Evolutionary conservation across 2,113 vertebrate genomes (phyloP), one percentile per base, ranked within the genome.

Genomic region (Piaya cayana): DNA sequence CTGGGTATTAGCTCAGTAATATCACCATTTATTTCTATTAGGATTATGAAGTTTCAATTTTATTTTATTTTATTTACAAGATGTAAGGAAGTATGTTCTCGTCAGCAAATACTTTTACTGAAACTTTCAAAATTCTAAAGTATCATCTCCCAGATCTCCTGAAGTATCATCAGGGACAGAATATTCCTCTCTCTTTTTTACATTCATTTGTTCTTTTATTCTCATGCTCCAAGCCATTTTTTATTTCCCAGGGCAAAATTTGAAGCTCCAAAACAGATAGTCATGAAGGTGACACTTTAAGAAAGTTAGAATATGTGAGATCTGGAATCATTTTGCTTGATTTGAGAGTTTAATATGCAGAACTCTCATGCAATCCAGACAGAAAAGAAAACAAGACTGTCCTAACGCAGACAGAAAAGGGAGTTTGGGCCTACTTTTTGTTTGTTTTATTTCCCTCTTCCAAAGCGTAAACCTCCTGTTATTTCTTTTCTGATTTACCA

Each of bases 261-360:
- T 91, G 60, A 79, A 78, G 15, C 60, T 78, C 80, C 45, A 71
- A 82, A 95, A 94, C 64, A 94, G 79, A 39, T 65, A 96, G n/a
- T 18, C 81, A 93, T 93, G 93, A 97, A 97, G 90, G 88, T 96
- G 95, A 97, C 75, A 93, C 56, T 88, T 90, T 21, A 64, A 49
- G 67, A 93, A 94, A 94, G 34, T 27, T 80, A 27, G 22, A 91
- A 60, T 21, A 91, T 36, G 42, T 90, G 59, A 95, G 55, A 87
- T 85, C 32, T 90, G 70, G 11, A 60, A 81, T 25, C 10, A 21
- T 79, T 96, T 95, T 90, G 30, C 64, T 71, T 87, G 59, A 97
- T 93, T 25, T 93, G 34, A 86, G 39, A 29, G 2, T 82, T 96
- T 95, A 92, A 84, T 82, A 60, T 56, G 68, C 8, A 88, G 71